Base-by-base conservation (phyloP, 2,888 invertebrate species). In the Chalcis sispes region DNA sequence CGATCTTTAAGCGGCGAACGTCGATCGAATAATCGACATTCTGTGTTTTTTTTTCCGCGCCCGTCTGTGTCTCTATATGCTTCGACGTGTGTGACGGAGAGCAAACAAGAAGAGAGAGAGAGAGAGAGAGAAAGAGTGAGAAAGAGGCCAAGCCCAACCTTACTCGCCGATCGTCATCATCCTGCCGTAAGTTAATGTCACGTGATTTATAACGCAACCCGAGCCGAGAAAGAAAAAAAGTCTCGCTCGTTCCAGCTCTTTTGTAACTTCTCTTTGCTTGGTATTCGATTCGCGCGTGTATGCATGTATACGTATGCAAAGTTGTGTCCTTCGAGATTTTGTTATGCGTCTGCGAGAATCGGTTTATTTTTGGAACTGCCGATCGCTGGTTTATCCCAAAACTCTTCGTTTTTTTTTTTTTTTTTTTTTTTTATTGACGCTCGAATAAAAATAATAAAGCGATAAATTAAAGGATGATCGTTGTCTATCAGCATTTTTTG, bases 161-260 rank as follows among this genome's bases (percentile, higher is more conserved):
- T n/a, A n/a, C n/a, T 50, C 23, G 50, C 20, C 40, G 59, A 59
- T 59, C 23, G 1, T 40, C 40, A 23, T 59, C 59, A 18, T 59
- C 40, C 18, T 40, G 20, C 59, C 20, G 59, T 59, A 20, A 59
- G 59, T 59, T 40, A 23, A 20, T 20, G 18, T 59, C 59, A 59
- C 59, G 59, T 59, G 59, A 59, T 59, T 58, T 5, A 5, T 5
- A n/a, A n/a, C n/a, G 13, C 5, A n/a, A 15, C n/a, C 3, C 56
- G 56, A n/a, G 32, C 56, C 10, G 29, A 32, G n/a, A 32, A 56
- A 29, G n/a, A 56, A 18, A n/a, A n/a, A 15, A 13, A 15, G 4
- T 5, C n/a, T 2, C n/a, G 15, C n/a, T 29, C 5, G 1, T 29
- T 56, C 32, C 5, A 5, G 7, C 29, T 29, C 52, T 23, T 23